Conservation (phyloP, 2,888 invertebrate species). For the Oxytorus armatus region DNA sequence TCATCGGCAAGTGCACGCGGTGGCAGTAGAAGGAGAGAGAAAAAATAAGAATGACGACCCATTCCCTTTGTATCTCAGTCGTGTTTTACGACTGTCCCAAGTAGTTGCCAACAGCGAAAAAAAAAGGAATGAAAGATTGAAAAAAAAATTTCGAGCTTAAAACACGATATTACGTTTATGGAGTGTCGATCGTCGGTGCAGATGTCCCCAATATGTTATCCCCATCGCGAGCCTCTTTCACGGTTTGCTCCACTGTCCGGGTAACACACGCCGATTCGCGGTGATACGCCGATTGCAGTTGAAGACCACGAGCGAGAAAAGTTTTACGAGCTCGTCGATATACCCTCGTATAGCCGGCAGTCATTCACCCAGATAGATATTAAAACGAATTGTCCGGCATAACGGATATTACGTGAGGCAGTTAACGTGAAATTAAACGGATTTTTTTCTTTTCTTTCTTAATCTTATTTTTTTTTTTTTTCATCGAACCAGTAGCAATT, state of each 20-base stretch:
- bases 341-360: constrained; percentile 54
- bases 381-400: constrained; percentile 18
- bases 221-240: constrained; percentile 20
- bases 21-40: constrained; percentile 15
- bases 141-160: constrained; percentile 45
- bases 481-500: too few species aligned
- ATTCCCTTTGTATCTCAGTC: constrained; percentile 62
- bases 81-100: constrained; percentile 56
- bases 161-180: constrained; percentile 58
- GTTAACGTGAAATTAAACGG: background rate
- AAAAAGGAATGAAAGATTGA: constrained; percentile 33
- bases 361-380: constrained; percentile 65
- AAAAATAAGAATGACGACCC: constrained; percentile 49
- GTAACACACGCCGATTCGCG: constrained; percentile 30
- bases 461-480: too few species aligned
- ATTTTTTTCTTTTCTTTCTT: background rate
- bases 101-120: constrained; percentile 56
- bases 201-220: constrained; percentile 60
- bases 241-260: constrained; percentile 14
- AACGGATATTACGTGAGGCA: background rate
- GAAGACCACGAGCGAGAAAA: constrained; percentile 34
- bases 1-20: constrained; percentile 8
- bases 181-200: constrained; percentile 65
- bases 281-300: constrained; percentile 35
- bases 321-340: constrained; percentile 32